Base-by-base conservation (phyloP, 2,113 vertebrate genomes). In the Peucedramus taeniatus region DNA sequence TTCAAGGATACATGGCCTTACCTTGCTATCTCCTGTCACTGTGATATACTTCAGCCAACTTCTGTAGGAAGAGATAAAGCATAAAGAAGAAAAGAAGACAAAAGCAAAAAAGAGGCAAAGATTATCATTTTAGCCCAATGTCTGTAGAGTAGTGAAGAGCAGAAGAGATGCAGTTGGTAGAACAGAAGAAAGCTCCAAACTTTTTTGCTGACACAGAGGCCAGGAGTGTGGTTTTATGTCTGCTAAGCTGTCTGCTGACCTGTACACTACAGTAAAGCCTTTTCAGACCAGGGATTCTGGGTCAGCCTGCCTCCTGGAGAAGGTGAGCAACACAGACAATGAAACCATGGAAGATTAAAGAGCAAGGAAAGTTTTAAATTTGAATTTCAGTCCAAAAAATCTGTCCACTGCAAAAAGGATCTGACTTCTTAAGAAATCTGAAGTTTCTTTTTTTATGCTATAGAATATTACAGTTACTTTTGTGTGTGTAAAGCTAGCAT, bases 301-400 rank as follows among this genome's bases (percentile, higher is more conserved):
- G 80, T 91, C 90, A 93, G 18, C 51, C 24, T 54, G 39, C 60
- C 33, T 91, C 47, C 49, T 59, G 42, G 66, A 90, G 60, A 86
- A 90, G 79, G 27, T 59, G 49, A 92, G 18, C n/a, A 54, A 66
- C 13, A 59, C 18, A 81, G 50, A 91, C 24, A 66, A 54, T 78
- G 71, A 96, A 97, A 81, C 40, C 33, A 20, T 44, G 17, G 37
- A 95, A 83, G 53, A 78, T 92, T 92, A 96, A 93, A 80, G 33
- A 51, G 86, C 56, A 12, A 27, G 79, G 35, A 50, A 95, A 66
- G 44, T 91, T 95, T 79, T 91, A 66, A 81, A 90, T 27, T 89
- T 90, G 20, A 76, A 83, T 93, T 95, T 94, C 53, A 82, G 28
- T 76, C 63, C 44, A 68, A 66, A 86, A 33, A 75, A 91, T 96